Base-by-base conservation (phyloP, 2,888 invertebrate genomes). In the Entomobrya proxima region DNA sequence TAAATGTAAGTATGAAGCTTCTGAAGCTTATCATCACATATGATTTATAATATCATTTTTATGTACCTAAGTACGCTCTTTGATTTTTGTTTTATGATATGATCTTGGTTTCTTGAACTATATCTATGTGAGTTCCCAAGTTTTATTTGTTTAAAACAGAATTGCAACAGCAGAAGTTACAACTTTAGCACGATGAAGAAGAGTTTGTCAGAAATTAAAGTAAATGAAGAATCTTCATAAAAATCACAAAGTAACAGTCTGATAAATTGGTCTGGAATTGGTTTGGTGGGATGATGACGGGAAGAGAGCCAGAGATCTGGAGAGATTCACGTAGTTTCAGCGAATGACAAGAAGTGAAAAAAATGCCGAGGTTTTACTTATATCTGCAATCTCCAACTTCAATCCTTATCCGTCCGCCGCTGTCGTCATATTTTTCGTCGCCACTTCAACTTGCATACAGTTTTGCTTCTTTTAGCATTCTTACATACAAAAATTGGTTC, bases 261-360 rank as follows among this genome's bases (percentile, higher is more conserved):
- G 5, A 11, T 32, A 32, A 32, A 32, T 61, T 32, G 11, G 30
- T 2, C 15, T 13, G 6, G 30, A 37, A 7, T 37, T 64, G 15
- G 61, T 64, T 5, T n/a, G 21, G 64, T 37, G 37, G 37, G 21
- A 52, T 5, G 3, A 47, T 52, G 18, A 52, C n/a, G n/a, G n/a
- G 40, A 27, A 24, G 24, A 24, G 13, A 32, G 24, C 37, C 1
- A 52, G 83, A 77, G 83, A 76, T 77, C 83, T 55, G 58, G 21
- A 30, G 69, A 37, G 83, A 69, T 21, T 76, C 83, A 44, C 24
- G 40, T 15, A 50, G 77, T 77, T 77, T 40, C 83, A 50, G 58
- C 77, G 69, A 83, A 77, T 83, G 83, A 76, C 55, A 52, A 21
- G 44, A 18, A 21, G 21, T 35, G 52, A 30, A 2, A 6, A 55